Evolutionary conservation across 2,797 vertebrate genomes (phyloP), one percentile per base, ranked within the genome.

Genomic region (Pempheris klunzingeri): DNA sequence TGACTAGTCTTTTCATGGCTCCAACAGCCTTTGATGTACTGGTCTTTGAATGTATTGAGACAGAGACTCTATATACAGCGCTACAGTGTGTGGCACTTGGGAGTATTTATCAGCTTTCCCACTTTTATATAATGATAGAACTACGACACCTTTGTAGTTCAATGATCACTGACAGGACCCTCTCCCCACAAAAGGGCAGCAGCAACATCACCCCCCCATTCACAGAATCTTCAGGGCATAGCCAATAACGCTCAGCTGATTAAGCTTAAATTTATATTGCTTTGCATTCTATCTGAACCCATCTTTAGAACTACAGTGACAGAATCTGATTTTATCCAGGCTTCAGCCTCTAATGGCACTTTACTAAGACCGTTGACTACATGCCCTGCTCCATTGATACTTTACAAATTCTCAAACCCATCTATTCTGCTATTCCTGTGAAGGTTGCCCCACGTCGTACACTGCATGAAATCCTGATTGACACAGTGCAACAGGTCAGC

Each of bases 1-100:
- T 59, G 38, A 69, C 64, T 71, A 63, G 43, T 66, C 77, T 82
- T 85, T 87, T 81, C 75, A 80, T 72, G 74, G 54, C 82, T 79
- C 43, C 57, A 71, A 50, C 59, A 63, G 71, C 41, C 76, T 81
- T 88, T 90, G 66, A 82, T 83, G 63, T 69, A 22, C 63, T 22
- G 8, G 54, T 67, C 39, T 82, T 75, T 69, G 38, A 77, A 82
- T 41, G 50, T 39, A 67, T 26, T 76, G 24, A 72, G 30, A 39
- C 50, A 67, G 11, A 36, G 43, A 50, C 53, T 54, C 52, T 15
- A 63, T 34, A 71, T 54, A 24, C 24, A 58, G 17, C 30, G 24
- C 30, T 20, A 47, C 13, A 62, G 15, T 32, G 20, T 46, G 20
- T 58, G 34, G 47, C 24, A 26, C 32, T 71, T 22, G 65, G 24